Evolutionary conservation across 2,888 invertebrate genomes (phyloP).

Genomic region (Aethes cnicana): DNA sequence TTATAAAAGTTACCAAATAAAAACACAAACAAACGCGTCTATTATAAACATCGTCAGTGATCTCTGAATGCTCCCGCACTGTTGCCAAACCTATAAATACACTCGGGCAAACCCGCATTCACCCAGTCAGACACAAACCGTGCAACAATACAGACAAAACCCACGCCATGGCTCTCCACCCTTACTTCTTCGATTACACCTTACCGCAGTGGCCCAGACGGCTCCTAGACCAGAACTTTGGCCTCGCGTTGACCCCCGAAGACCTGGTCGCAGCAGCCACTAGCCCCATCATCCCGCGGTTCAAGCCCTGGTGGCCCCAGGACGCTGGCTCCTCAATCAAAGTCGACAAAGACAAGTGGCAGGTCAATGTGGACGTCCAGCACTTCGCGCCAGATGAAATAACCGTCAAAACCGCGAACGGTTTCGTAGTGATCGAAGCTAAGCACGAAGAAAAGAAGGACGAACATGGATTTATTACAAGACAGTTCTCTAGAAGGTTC

Average conservation of each 20-base stretch:
- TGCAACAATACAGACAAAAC: constrained; percentile 26
- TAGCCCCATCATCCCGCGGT: constrained; percentile 51
- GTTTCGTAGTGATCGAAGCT: constrained; percentile 87
- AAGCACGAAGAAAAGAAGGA: constrained; percentile 91
- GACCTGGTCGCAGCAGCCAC: constrained; percentile 58
- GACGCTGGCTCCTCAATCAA: constrained; percentile 77
- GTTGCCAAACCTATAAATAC: constrained; percentile 23
- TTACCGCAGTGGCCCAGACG: constrained; percentile 62
- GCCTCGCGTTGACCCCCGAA: constrained; percentile 65
- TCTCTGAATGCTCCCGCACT: constrained; percentile 41
- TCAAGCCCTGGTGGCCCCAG: constrained; percentile 62
- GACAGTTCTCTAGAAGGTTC: constrained; percentile 88
- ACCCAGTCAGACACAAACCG: constrained; percentile 40
- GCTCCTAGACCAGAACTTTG: constrained; percentile 70
- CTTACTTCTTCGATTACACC: constrained; percentile 64
- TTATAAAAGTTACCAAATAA: too few relatives aligned
- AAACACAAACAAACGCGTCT: constrained; percentile 19
- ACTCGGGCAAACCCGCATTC: constrained; percentile 17
- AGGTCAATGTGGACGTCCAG: constrained; percentile 88
- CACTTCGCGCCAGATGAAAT: constrained; percentile 90
- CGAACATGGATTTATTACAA: constrained; percentile 87
- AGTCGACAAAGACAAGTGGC: constrained; percentile 81
- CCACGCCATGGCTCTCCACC: constrained; percentile 58
- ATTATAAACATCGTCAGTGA: constrained; percentile 38
- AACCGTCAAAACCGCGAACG: constrained; percentile 87